Evolutionary conservation across 2,113 vertebrate genomes (phyloP), one percentile per base, ranked within the genome.

Genomic region (Pristiophorus japonicus): DNA sequence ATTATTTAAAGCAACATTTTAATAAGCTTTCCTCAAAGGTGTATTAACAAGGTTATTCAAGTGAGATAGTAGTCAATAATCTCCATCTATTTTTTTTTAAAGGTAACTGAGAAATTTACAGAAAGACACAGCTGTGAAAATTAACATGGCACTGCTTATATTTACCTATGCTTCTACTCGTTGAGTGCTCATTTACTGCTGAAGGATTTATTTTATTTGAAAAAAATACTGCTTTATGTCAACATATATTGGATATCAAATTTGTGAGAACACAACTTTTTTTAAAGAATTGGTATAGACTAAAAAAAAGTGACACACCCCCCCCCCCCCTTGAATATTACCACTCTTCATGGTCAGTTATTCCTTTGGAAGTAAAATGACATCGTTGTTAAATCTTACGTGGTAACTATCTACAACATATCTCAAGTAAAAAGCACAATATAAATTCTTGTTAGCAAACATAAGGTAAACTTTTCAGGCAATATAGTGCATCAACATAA

Each of bases 401-500:
- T 67, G 16, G 2, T 11, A 94, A 24, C 4, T 70, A 94, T 14
- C 24, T 30, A n/a, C 45, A 94, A 55, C 55, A 34, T 90, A 30
- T 85, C 5, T 93, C n/a, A 93, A 93, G n/a, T 30, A 42, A 93
- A 93, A 66, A 42, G 91, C 63, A 93, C 38, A 93, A 66, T 38
- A 63, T 90, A 45, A 94, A 47, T 94, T 90, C 63, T 45, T 67
- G 47, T 27, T 55, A 47, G 24, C 45, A 70, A 70, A 90, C 27
- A 90, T 59, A 85, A 85, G 47, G 24, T 90, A 90, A 67, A 70
- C 27, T 51, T 94, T 63, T 92, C 34, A 70, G 38, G 65, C 22
- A 8, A 65, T 62, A 92, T 18, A 65, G 42, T 73, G 93, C 92
- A 70, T 27, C 65, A 14, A 70, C 92, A 94, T 66, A 30, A 70